Evolutionary conservation across 2,113 vertebrate species (phyloP).

Genomic region (Leucopternis melanops): DNA sequence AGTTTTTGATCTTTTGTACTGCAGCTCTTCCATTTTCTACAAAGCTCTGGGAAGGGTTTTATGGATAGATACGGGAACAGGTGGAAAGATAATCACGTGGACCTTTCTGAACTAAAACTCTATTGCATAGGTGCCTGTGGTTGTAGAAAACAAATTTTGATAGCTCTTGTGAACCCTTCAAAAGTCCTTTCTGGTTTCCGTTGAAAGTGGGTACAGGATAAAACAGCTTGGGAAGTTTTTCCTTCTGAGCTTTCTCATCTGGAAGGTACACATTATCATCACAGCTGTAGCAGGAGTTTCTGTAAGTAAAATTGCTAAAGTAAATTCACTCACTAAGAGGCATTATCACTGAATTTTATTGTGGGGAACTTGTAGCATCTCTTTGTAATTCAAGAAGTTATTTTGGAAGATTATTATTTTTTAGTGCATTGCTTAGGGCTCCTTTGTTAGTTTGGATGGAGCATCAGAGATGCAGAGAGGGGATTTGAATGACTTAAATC

Average conservation of each 20-base stretch:
- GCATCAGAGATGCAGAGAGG: not conserved
- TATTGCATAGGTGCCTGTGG: not conserved
- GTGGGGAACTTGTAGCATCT: not conserved
- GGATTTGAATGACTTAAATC: not conserved
- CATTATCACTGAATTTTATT: not conserved
- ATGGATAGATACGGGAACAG: not conserved
- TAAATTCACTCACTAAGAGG: not conserved
- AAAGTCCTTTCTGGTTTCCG: not conserved
- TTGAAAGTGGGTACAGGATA: not conserved
- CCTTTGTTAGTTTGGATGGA: not conserved
- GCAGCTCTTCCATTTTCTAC: not conserved
- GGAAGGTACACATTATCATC: not conserved
- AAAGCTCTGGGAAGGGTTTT: not conserved
- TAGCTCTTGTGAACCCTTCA: not conserved
- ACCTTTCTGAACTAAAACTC: not conserved
- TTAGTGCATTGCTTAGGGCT: not conserved
- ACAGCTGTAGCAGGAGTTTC: not conserved
- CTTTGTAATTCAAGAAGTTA: not conserved
- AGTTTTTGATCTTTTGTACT: not conserved
- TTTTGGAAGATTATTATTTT: not conserved
- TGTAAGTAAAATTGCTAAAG: not conserved
- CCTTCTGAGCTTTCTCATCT: not conserved
- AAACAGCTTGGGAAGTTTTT: not conserved
- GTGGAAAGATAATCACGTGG: not conserved
- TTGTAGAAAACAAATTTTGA: not conserved